phyloP scores from a whole-genome alignment of 2,888 invertebrate genomes.

The Hyposoter didymator region DNA sequence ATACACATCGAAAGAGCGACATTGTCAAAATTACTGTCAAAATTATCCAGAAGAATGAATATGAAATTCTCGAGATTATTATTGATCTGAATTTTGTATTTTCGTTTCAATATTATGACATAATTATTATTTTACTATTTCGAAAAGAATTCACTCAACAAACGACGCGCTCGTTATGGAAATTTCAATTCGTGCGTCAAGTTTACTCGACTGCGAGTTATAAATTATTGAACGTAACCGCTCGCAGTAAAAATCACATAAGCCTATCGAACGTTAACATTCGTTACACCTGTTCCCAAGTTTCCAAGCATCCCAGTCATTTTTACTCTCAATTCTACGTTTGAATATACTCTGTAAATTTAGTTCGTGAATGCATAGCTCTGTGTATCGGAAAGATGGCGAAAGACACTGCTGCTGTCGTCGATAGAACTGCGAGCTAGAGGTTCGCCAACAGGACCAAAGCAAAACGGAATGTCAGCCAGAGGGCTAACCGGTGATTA shows the following conservation, averaged over 20 bases:
- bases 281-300: background rate
- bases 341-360: background rate
- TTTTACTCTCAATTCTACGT: background rate
- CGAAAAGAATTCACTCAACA: background rate
- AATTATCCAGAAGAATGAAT: background rate
- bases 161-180: background rate
- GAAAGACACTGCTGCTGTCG: background rate
- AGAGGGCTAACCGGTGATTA: slow-evolving; percentile 41
- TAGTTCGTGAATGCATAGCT: background rate
- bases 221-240: background rate
- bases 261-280: background rate
- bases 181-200: background rate
- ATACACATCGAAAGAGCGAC: background rate
- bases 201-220: background rate
- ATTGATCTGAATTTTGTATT: background rate
- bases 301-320: background rate
- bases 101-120: background rate
- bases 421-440: background rate
- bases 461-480: slow-evolving; percentile 16
- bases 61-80: background rate
- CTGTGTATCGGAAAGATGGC: background rate
- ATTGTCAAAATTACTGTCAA: background rate
- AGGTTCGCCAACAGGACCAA: background rate
- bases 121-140: background rate
- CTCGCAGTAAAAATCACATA: background rate